Evolutionary conservation across 1,140 invertebrate genomes (phyloP).

Genomic region (Trichonephila clavipes): DNA sequence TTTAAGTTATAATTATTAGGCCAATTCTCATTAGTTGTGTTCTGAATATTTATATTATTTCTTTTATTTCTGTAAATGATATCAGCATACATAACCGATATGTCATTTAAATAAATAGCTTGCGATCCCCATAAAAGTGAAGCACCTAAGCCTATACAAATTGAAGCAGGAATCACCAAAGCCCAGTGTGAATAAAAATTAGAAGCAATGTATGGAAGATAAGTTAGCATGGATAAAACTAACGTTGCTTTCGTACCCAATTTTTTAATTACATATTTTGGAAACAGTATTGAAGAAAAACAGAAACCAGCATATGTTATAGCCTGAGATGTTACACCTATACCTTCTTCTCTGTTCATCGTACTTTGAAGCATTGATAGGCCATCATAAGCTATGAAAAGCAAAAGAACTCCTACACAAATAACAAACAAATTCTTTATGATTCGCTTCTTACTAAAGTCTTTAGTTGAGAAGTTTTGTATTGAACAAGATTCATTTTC

Average conservation of each 20-base stretch:
- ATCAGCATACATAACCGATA: slow-evolving; percentile 76
- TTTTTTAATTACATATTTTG: not conserved
- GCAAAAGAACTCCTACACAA: not conserved
- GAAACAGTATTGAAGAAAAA: not conserved
- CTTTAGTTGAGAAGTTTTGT: not conserved
- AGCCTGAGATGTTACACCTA: slow-evolving; percentile 74
- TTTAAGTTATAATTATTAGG: not conserved
- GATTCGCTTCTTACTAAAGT: not conserved
- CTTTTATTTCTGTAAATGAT: not conserved
- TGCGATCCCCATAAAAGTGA: slow-evolving; percentile 83
- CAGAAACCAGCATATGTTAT: slow-evolving; percentile 80
- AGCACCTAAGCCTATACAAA: not conserved
- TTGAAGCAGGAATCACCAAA: not conserved
- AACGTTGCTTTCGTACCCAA: not conserved
- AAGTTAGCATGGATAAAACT: not conserved
- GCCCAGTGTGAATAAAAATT: slow-evolving; percentile 35
- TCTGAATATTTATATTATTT: not conserved
- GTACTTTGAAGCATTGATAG: slow-evolving; percentile 71
- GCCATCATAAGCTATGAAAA: slow-evolving; percentile 61
- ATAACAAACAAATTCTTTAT: not conserved
- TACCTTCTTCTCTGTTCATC: slow-evolving; percentile 70
- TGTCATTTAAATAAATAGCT: slow-evolving; percentile 83
- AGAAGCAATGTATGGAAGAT: not conserved
- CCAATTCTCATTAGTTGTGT: not conserved
- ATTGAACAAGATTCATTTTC: no score